Conservation (phyloP, 2,113 vertebrate species). For the Oryzias javanicus region DNA sequence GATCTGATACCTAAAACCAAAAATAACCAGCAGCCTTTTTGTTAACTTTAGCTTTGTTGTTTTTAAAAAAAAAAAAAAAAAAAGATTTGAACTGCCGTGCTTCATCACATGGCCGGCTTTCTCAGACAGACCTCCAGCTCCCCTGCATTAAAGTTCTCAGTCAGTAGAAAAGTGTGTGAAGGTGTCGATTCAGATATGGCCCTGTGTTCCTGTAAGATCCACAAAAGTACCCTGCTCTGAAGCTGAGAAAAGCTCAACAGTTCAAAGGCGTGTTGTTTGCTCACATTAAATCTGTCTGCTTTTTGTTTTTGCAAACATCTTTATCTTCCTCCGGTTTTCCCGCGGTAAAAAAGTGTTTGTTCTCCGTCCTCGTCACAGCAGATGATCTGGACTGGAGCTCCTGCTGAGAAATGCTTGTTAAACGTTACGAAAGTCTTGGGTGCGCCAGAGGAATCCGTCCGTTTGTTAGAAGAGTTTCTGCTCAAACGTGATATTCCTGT, state of each 20-base stretch:
- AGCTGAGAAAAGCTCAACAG: slow-evolving; percentile 68
- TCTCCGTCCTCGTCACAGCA: slow-evolving; percentile 27
- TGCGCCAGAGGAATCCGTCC: background rate
- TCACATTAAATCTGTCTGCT: slow-evolving; percentile 26
- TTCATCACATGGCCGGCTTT: too few species aligned
- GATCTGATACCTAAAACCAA: too few species aligned
- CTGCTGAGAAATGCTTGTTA: too few species aligned
- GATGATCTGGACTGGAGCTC: slow-evolving; percentile 2
- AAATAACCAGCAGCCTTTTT: too few species aligned
- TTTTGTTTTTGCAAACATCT: slow-evolving; percentile 30
- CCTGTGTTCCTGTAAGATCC: slow-evolving; percentile 78
- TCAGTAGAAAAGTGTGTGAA: slow-evolving; percentile 66
- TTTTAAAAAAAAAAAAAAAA: too few species aligned
- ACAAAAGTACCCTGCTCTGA: slow-evolving; percentile 80
- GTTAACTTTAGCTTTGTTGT: too few species aligned
- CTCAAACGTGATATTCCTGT: slow-evolving; percentile 23
- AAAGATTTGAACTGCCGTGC: too few species aligned
- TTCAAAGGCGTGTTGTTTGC: slow-evolving; percentile 72
- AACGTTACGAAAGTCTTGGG: too few species aligned
- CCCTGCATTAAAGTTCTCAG: slow-evolving; percentile 10
- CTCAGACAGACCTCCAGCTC: too few species aligned
- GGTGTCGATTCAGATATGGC: slow-evolving; percentile 72
- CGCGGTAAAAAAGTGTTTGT: slow-evolving; percentile 26
- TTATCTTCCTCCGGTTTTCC: slow-evolving; percentile 33
- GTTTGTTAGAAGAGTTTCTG: slow-evolving; percentile 2